Evolutionary conservation across 2,113 vertebrate genomes (phyloP).

Genomic region (Rhinoderma darwinii): DNA sequence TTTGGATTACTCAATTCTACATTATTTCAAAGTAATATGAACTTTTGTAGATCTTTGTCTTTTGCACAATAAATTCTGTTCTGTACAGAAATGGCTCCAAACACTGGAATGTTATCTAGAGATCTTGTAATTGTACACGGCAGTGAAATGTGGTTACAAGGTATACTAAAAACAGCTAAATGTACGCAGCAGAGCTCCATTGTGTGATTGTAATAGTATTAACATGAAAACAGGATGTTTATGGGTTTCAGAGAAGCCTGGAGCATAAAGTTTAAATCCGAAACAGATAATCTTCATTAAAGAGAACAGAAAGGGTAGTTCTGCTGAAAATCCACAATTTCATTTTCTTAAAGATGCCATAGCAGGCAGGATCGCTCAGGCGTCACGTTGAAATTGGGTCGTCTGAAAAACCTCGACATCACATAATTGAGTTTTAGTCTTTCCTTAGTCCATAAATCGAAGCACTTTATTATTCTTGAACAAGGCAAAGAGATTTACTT

Average conservation of each 20-base stretch:
- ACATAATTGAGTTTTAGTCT: background rate
- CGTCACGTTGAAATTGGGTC: background rate
- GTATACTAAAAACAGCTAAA: background rate
- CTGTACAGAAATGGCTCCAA: background rate
- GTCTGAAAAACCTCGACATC: background rate
- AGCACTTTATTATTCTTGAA: slow-evolving; percentile 21
- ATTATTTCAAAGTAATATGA: background rate
- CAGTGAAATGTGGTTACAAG: slow-evolving; percentile 27
- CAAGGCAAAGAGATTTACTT: background rate
- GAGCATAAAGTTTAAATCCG: slow-evolving; percentile 29
- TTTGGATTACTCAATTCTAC: background rate
- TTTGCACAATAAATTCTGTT: background rate
- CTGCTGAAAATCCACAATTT: background rate
- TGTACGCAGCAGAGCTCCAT: background rate
- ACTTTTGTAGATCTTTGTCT: background rate
- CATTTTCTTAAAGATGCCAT: background rate
- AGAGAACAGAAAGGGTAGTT: background rate
- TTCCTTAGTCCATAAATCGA: slow-evolving; percentile 13
- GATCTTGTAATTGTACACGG: slow-evolving; percentile 21
- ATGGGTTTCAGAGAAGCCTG: slow-evolving; percentile 28
- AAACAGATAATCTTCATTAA: slow-evolving; percentile 20
- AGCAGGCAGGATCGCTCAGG: slow-evolving; percentile 7
- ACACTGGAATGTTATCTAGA: slow-evolving; percentile 37
- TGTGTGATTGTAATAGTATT: slow-evolving; percentile 32
- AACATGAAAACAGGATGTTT: slow-evolving; percentile 44